A percentile compares a stretch with the other conserved stretches of the same genome.
Conservation (phyloP, 2,888 invertebrate genomes). For the Brachypalpus laphriformis region DNA sequence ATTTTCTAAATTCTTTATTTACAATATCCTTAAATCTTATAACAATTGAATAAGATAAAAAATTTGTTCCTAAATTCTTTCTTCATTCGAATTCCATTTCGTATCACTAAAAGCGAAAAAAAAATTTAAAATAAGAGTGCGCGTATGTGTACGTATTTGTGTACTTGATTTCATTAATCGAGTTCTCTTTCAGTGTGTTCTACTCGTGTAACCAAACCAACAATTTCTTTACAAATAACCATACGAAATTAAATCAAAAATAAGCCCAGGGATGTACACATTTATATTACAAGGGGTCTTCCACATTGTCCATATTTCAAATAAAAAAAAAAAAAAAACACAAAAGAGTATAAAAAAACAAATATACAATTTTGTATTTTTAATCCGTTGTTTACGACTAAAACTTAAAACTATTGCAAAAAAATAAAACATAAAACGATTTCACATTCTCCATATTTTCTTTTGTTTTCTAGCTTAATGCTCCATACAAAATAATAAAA, state of each 20-base stretch:
- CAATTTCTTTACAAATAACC: slow-evolving; percentile 21
- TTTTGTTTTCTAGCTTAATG: slow-evolving; percentile 46
- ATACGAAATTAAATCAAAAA: slow-evolving; percentile 16
- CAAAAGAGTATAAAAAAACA: slow-evolving; percentile 29
- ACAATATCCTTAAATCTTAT: slow-evolving; percentile 62
- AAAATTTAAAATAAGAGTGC: background rate
- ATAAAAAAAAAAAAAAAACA: slow-evolving; percentile 4
- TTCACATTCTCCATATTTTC: slow-evolving; percentile 64
- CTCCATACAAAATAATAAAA: slow-evolving; percentile 60
- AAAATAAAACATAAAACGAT: slow-evolving; percentile 43
- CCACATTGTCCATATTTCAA: background rate
- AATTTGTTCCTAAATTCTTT: slow-evolving; percentile 37
- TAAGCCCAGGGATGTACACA: slow-evolving; percentile 20
- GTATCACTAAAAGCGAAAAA: slow-evolving; percentile 28
- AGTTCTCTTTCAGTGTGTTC: background rate
- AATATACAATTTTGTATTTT: slow-evolving; percentile 66
- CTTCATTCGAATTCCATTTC: slow-evolving; percentile 26
- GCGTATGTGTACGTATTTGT: slow-evolving; percentile 6
- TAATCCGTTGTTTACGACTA: slow-evolving; percentile 60
- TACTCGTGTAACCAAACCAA: slow-evolving; percentile 34
- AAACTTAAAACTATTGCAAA: slow-evolving; percentile 60
- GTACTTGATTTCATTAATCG: slow-evolving; percentile 6
- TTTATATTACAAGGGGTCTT: background rate
- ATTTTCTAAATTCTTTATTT: slow-evolving; percentile 57
- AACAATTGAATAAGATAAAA: slow-evolving; percentile 48